Percentiles rank a stretch among this genome's conserved stretches.
phyloP scores from a whole-genome alignment of 1,140 invertebrate species.

The Drosophila sulfurigaster region DNA sequence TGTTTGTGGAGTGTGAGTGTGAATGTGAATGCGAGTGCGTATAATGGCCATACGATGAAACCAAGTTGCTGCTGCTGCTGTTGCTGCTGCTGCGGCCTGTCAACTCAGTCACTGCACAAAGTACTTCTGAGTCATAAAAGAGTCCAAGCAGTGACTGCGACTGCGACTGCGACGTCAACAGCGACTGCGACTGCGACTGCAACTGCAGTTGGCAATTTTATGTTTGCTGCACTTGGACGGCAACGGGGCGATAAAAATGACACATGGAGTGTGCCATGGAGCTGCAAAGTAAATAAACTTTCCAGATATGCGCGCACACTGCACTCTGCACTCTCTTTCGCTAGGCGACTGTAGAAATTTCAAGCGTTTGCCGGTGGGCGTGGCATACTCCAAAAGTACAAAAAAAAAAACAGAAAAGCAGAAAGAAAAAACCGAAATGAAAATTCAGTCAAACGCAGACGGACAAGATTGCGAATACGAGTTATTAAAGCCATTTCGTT shows the following conservation, averaged over 20 bases:
- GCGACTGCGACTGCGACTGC: neutral
- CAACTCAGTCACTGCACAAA: constrained; percentile 36
- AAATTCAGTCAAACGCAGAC: neutral
- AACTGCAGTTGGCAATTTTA: constrained; percentile 30
- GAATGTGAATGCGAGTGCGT: constrained; percentile 4
- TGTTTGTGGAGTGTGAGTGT: neutral
- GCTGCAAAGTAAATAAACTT: constrained; percentile 32
- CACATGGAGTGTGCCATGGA: constrained; percentile 32
- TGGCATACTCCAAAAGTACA: neutral
- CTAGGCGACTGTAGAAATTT: neutral
- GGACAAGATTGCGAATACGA: constrained; percentile 9
- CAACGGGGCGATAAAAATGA: constrained; percentile 40
- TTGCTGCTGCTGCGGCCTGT: constrained; percentile 23
- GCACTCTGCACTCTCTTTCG: neutral
- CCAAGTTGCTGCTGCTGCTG: constrained; percentile 12
- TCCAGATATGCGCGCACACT: neutral
- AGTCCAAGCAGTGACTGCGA: constrained; percentile 7
- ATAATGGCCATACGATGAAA: neutral
- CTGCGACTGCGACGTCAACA: constrained; percentile 12
- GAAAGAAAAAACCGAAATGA: neutral
- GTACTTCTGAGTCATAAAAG: constrained; percentile 43
- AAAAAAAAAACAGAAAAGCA: neutral
- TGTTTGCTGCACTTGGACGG: constrained; percentile 13
- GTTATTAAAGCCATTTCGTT: constrained; percentile 9
- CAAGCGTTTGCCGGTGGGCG: neutral